Percentiles rank a stretch among this genome's conserved stretches.
These are phyloP conservation scores for Actinemys pallida DNA, from an alignment of 2,113 vertebrate genomes.

Conservation along the genomic window DNA sequence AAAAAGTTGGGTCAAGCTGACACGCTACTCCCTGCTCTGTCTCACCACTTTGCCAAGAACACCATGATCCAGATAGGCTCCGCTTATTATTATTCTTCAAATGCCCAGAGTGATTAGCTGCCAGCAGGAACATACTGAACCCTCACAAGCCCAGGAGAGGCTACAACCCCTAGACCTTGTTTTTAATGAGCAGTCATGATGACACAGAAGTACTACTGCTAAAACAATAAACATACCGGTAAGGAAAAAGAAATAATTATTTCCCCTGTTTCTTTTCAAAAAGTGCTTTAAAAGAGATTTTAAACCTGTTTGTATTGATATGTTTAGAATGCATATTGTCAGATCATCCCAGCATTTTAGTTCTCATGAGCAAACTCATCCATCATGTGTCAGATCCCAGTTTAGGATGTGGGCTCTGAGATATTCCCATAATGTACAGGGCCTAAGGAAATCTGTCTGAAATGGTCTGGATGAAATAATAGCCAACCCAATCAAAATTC, in stretches of 20 bases:
- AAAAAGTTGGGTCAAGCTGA: not conserved
- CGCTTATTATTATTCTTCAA: not conserved
- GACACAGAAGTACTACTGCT: not conserved
- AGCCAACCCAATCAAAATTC: not conserved
- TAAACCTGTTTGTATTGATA: not conserved
- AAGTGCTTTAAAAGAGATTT: not conserved
- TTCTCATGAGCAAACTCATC: not conserved
- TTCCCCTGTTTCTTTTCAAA: not conserved
- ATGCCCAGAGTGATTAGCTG: not conserved
- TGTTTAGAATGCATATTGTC: not conserved
- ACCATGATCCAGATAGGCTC: not conserved
- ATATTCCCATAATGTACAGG: not conserved
- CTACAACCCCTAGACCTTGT: not conserved
- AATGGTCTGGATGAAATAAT: not conserved
- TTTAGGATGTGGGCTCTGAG: not conserved
- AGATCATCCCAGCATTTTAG: accelerated
- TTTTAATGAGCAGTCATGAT: conserved; percentile 9
- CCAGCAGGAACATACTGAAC: not conserved
- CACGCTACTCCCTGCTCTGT: conserved; percentile 19
- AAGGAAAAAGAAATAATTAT: not conserved
- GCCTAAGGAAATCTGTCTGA: not conserved
- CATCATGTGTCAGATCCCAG: not conserved
- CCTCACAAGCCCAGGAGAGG: not conserved
- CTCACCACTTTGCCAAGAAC: not conserved
- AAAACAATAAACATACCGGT: not conserved